These are phyloP conservation scores for Melolontha melolontha DNA, from an alignment of 2,888 invertebrate species.

Conservation along the genomic window DNA sequence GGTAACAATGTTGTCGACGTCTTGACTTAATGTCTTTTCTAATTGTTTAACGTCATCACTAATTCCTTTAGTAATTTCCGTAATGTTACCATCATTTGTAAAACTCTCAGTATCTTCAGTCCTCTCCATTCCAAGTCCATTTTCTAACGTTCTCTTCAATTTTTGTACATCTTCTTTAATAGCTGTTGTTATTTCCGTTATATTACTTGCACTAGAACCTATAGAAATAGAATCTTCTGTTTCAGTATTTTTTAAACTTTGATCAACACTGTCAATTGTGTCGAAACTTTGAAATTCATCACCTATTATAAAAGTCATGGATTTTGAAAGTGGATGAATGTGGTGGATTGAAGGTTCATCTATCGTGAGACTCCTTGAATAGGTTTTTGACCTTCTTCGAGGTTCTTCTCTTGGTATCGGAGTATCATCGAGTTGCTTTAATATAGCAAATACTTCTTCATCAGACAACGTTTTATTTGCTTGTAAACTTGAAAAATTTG, in stretches of 20 bases:
- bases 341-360: constrained; percentile 16
- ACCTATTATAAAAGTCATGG: constrained; percentile 20
- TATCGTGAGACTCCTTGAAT: constrained; percentile 19
- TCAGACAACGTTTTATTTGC: constrained; percentile 9
- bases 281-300: constrained; percentile 34
- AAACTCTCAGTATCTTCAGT: constrained; percentile 6
- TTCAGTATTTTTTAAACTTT: constrained; percentile 9
- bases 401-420: constrained; percentile 21
- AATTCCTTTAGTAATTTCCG: constrained; percentile 28
- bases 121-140: constrained; percentile 23
- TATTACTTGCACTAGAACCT: constrained; percentile 9
- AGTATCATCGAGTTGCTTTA: constrained; percentile 22
- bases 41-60: constrained; percentile 25
- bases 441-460: constrained; percentile 13
- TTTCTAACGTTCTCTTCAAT: constrained; percentile 36
- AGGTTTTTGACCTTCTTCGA: constrained; percentile 21
- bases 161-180: constrained; percentile 39
- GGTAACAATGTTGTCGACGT: neutral
- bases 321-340: constrained; percentile 2
- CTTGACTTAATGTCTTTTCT: constrained; percentile 29
- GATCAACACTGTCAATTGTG: neutral
- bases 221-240: constrained; percentile 19
- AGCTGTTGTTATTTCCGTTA: constrained; percentile 31
- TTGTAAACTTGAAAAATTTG: neutral
- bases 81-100: constrained; percentile 22